Evolutionary conservation across 2,888 invertebrate genomes (phyloP).

Genomic region (Tridacna gigas): DNA sequence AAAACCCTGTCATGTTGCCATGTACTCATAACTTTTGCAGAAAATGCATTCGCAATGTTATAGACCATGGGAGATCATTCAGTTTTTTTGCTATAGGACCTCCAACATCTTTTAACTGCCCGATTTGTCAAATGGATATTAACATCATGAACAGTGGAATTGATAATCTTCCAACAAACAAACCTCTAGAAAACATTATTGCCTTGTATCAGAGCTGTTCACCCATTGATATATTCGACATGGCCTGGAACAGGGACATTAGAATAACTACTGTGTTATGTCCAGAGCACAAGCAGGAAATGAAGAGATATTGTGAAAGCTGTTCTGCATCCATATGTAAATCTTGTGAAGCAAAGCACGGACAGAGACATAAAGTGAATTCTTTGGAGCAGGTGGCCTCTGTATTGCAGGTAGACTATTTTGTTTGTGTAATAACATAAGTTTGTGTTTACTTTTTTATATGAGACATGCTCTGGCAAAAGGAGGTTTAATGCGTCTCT

Average conservation of each 20-base stretch:
- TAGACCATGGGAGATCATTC: slow-evolving; percentile 41
- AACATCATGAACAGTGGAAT: slow-evolving; percentile 43
- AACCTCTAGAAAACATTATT: slow-evolving; percentile 66
- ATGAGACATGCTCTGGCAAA: background rate
- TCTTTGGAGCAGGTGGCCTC: slow-evolving; percentile 53
- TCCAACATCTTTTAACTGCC: slow-evolving; percentile 64
- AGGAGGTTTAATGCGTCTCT: background rate
- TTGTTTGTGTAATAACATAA: too few relatives aligned
- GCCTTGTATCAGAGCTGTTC: slow-evolving; percentile 54
- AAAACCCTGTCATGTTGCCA: slow-evolving; percentile 64
- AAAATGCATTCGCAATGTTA: slow-evolving; percentile 63
- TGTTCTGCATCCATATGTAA: slow-evolving; percentile 64
- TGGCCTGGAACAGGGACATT: slow-evolving; percentile 63
- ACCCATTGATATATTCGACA: slow-evolving; percentile 65
- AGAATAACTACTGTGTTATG: slow-evolving; percentile 42
- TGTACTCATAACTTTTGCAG: slow-evolving; percentile 74
- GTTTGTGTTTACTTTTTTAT: background rate
- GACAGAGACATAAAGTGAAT: slow-evolving; percentile 51
- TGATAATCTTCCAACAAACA: slow-evolving; percentile 63
- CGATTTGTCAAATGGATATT: slow-evolving; percentile 65
- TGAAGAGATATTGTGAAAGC: slow-evolving; percentile 66
- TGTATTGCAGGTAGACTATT: slow-evolving; percentile 57
- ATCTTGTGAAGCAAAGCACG: slow-evolving; percentile 52
- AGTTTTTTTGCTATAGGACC: slow-evolving; percentile 41
- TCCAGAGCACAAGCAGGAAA: slow-evolving; percentile 46